Conservation (phyloP, 2,113 vertebrate species). For the Nibea coibor region DNA sequence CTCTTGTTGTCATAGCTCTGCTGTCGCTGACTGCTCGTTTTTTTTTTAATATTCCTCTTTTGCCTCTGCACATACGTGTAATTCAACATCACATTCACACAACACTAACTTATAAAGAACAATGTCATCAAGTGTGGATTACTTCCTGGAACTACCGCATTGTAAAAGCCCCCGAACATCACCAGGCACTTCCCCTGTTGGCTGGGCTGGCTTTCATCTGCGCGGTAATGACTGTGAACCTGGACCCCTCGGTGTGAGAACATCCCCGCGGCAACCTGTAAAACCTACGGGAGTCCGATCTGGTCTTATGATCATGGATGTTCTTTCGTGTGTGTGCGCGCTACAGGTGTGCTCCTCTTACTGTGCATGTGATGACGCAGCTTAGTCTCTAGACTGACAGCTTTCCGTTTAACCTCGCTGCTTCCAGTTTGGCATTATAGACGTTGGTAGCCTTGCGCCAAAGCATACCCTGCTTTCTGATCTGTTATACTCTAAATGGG, state of each 20-base stretch:
- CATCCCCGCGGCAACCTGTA: slow-evolving; percentile 52
- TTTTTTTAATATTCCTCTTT: background rate
- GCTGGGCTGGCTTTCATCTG: slow-evolving; percentile 61
- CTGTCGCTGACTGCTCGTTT: background rate
- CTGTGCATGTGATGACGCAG: background rate
- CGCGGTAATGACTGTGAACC: slow-evolving; percentile 43
- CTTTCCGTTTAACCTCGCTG: background rate
- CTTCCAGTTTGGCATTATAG: too few relatives aligned
- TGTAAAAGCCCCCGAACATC: background rate
- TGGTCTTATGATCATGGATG: slow-evolving; percentile 43
- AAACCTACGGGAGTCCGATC: slow-evolving; percentile 52
- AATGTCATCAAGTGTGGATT: background rate
- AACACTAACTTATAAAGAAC: background rate
- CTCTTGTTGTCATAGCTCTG: background rate
- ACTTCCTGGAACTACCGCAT: slow-evolving; percentile 19
- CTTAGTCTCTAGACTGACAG: background rate
- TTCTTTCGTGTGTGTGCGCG: slow-evolving; percentile 8
- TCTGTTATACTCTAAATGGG: too few relatives aligned
- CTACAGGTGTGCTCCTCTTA: slow-evolving; percentile 16
- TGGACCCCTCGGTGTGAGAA: slow-evolving; percentile 32
- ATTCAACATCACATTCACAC: background rate
- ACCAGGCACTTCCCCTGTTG: slow-evolving; percentile 19
- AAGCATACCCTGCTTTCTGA: too few relatives aligned
- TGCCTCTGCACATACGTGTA: background rate
- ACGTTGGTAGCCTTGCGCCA: too few relatives aligned